Evolutionary conservation across 2,888 invertebrate species (phyloP).

Genomic region (Hydropsyche betteni): DNA sequence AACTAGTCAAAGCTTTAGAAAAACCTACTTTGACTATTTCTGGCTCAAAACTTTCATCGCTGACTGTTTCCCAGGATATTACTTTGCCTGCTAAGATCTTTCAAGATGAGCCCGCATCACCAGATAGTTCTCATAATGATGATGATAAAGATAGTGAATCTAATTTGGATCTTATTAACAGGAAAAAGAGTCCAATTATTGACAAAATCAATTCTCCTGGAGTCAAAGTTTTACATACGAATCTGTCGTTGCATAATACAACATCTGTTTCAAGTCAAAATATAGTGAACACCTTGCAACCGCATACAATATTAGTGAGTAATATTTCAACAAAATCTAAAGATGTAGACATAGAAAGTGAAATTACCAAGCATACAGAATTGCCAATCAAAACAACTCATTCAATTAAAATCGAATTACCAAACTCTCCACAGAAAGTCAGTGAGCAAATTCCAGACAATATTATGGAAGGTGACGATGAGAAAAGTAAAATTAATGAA

Average conservation of each 20-base stretch:
- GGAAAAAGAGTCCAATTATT: constrained; percentile 10
- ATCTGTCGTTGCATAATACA: constrained; percentile 50
- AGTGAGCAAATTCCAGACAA: constrained; percentile 66
- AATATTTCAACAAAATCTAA: constrained; percentile 55
- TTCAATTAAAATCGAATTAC: constrained; percentile 61
- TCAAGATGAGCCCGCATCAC: constrained; percentile 73
- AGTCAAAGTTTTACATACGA: constrained; percentile 53
- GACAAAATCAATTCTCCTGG: background rate
- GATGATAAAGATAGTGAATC: constrained; percentile 52
- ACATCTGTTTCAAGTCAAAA: constrained; percentile 48
- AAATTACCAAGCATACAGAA: constrained; percentile 65
- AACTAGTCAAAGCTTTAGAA: constrained; percentile 65
- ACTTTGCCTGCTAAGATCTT: constrained; percentile 73
- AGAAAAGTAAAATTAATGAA: constrained; percentile 54
- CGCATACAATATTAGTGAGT: constrained; percentile 51
- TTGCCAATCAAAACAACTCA: constrained; percentile 55
- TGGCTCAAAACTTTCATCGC: constrained; percentile 66
- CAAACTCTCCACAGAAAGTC: constrained; percentile 54
- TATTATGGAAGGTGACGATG: constrained; percentile 64
- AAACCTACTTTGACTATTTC: constrained; percentile 65
- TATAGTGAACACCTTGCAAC: constrained; percentile 41
- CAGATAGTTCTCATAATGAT: constrained; percentile 63
- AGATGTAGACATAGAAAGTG: constrained; percentile 64
- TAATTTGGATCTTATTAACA: constrained; percentile 11
- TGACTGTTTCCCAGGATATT: constrained; percentile 68